Evolutionary conservation across 2,113 vertebrate species (phyloP), one percentile per base, ranked within the genome.

Genomic region (Trochalopteron elliotii): DNA sequence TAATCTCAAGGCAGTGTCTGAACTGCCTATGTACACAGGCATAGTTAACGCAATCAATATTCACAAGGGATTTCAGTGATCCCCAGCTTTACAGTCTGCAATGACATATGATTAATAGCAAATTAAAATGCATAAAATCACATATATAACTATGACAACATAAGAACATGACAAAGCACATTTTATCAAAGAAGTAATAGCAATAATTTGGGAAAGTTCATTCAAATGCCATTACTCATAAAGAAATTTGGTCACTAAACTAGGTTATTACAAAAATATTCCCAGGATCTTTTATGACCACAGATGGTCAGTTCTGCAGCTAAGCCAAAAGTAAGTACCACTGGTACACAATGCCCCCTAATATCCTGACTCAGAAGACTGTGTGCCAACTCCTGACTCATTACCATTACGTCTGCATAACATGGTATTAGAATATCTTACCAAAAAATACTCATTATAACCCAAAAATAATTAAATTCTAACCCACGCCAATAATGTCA

Each of bases 221-320:
- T 75, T 91, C 93, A 85, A 70, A 83, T 93, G 86, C 49, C 61
- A 96, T 93, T 94, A 90, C 61, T 93, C 88, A 92, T 75, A 69
- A 78, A 95, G 65, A 93, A 94, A 77, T 86, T 55, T 92, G 84
- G 85, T 88, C 85, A 89, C 82, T 78, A 59, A 97, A 83, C 40
- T 87, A 83, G 93, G 88, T 92, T 92, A 83, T 90, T 93, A 42
- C 47, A 95, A 91, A 93, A 96, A 96, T 93, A 96, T 93, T 96
- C 93, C 92, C 93, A 94, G 85, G 92, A 93, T 90, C 56, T 95
- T 95, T 96, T 90, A 93, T 95, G 84, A 93, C 93, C 85, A 94
- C 93, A 96, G 94, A 93, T 94, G 94, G 96, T 92, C 93, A 96
- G 53, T 69, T 84, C 88, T 59, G 69, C 5, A 2, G 61, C 50